Evolutionary conservation across 2,888 invertebrate genomes (phyloP), one percentile per base, ranked within the genome.

Genomic region (Cryptophagus acutangulus): DNA sequence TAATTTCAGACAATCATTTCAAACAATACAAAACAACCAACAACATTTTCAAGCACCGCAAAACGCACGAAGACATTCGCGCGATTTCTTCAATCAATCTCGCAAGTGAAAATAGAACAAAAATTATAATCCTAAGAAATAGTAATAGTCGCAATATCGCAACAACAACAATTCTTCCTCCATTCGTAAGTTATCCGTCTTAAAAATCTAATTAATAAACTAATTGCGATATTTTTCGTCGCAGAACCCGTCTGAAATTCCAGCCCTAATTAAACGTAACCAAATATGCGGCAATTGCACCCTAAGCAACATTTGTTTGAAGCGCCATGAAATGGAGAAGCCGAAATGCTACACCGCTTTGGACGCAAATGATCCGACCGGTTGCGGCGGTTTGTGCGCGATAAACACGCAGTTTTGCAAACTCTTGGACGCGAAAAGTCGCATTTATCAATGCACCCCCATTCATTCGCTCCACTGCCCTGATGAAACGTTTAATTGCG

Each of bases 401-500:
- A 62, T 81, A 41, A 77, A 79, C 52, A 75, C 74, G 1, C 80
- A 82, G 57, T 78, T 77, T 38, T 82, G 82, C 58, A 78, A 79
- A 54, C 63, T 76, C 29, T 71, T 82, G 31, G 78, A 81, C 54
- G 70, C 67, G 39, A 63, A 69, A 3, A 65, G 70, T 3, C 70
- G 70, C 3, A 73, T 79, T 4, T 74, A 57, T 38, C 65, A 67
- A 71, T 79, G 74, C 56, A 75, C 79, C 29, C 74, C 77, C 52
- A 62, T 80, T 49, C 71, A 74, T 39, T 69, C 72, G 30, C 73
- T 76, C 38, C 73, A 77, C 37, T 87, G 85, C 56, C 72, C 78
- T 10, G 67, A 75, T 17, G 72, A 77, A 41, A 79, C 81, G 57
- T 85, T 84, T 78, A 79, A 78, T 38, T 87, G 87, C 61, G 76